Base-by-base conservation (phyloP, 1,140 invertebrate species). In the Brachionus paranguensis region DNA sequence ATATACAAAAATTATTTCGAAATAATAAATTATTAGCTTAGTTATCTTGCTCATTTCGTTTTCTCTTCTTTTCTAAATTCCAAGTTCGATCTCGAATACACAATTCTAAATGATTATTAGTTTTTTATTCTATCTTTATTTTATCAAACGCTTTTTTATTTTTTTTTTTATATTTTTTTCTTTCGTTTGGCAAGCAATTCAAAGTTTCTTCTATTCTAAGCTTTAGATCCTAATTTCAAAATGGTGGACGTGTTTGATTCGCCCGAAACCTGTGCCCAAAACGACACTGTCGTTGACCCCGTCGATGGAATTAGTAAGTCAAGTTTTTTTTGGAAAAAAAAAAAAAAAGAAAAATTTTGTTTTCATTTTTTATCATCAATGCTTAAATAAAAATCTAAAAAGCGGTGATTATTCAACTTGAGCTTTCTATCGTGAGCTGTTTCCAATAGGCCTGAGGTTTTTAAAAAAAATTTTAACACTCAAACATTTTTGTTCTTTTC, bases 211-310 rank as follows among this genome's bases (percentile, higher is more conserved):
- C 33, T 37, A 37, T 37, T 37, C 33, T n/a, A 37, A 37, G 33
- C 7, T 43, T 72, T 72, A 41, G 17, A 41, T 72, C 43, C 24
- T 43, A 41, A 11, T 72, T 41, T 72, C 37, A 76, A 76, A 76
- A 76, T 76, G 72, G 72, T 76, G 72, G 72, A 74, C 41, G 70
- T 74, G 17, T 74, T 41, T 74, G 12, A 76, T 76, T 76, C 72
- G 27, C 72, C 72, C 72, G 72, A 76, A 76, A n/a, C 43, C 17
- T 43, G 24, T 43, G 14, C 24, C 24, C 41, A 47, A 76, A 50
- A 29, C 14, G 43, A 76, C 5, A 47, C 43, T 27, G 33, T 27
- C 24, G 33, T 37, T 37, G 72, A 76, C 12, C 72, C 43, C 1
- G 50, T 76, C 24, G 72, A 76, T 27, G 72, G 72, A 47, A 50